phyloP scores from a whole-genome alignment of 2,888 invertebrate species.

The Polietes domitor region DNA sequence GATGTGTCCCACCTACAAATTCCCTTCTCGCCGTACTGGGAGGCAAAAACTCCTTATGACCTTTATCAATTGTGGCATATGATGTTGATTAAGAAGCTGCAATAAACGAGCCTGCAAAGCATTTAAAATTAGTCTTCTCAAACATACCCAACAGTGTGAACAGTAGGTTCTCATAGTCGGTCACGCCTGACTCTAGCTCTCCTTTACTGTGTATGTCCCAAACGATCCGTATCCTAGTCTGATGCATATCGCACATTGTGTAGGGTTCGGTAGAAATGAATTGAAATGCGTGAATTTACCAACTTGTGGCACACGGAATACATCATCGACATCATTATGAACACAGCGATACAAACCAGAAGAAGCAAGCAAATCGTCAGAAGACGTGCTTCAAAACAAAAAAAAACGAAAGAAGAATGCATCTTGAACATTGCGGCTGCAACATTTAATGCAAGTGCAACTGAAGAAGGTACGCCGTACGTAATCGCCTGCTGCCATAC shows the following conservation, averaged over 20 bases:
- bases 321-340: constrained; percentile 61
- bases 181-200: too few relatives aligned
- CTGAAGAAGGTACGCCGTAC: not conserved
- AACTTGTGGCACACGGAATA: constrained; percentile 64
- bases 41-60: too few relatives aligned
- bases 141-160: too few relatives aligned
- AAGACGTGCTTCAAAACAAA: not conserved
- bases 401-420: constrained; percentile 12
- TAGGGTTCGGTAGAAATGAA: constrained; percentile 59
- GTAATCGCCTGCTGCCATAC: constrained; percentile 55
- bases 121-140: too few relatives aligned
- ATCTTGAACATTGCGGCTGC: constrained; percentile 40
- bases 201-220: too few relatives aligned
- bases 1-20: too few relatives aligned
- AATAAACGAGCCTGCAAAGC: too few relatives aligned
- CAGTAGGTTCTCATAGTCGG: too few relatives aligned
- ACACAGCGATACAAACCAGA: constrained; percentile 37
- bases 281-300: constrained; percentile 69
- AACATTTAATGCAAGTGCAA: constrained; percentile 28
- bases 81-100: too few relatives aligned
- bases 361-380: constrained; percentile 8
- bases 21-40: too few relatives aligned
- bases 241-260: not conserved
- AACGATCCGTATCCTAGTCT: too few relatives aligned
- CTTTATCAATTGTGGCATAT: too few relatives aligned